Evolutionary conservation across 2,888 invertebrate genomes (phyloP).

Genomic region (Drosophila recens): DNA sequence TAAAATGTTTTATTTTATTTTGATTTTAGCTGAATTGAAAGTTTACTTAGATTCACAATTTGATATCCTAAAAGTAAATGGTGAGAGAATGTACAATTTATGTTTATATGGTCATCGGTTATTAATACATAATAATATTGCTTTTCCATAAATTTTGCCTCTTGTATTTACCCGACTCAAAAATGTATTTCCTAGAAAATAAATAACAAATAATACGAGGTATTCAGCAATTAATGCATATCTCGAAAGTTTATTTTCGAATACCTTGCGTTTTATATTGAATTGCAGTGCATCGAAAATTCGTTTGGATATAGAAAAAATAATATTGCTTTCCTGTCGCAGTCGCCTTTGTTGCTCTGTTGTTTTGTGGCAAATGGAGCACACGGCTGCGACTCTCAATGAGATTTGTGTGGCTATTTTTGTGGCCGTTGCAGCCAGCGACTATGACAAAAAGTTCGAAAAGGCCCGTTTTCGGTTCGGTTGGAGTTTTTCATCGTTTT

Average conservation of each 20-base stretch:
- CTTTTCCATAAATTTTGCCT: too few species aligned
- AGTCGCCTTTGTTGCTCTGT: neutral
- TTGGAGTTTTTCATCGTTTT: constrained; percentile 54
- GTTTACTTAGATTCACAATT: too few species aligned
- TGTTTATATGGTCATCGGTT: too few species aligned
- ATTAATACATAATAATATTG: too few species aligned
- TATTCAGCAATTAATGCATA: neutral
- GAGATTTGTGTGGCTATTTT: constrained; percentile 78
- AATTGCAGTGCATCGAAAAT: constrained; percentile 27
- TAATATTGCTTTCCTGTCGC: constrained; percentile 23
- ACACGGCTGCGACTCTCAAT: constrained; percentile 70
- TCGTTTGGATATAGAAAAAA: constrained; percentile 5
- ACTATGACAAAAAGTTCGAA: constrained; percentile 75
- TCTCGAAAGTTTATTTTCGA: neutral
- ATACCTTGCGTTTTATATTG: neutral
- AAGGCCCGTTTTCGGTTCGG: constrained; percentile 55
- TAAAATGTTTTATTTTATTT: too few species aligned
- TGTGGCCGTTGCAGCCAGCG: constrained; percentile 65
- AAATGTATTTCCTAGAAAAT: neutral
- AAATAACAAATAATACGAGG: neutral
- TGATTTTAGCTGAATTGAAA: too few species aligned
- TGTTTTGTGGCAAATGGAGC: constrained; percentile 61
- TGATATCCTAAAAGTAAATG: too few species aligned
- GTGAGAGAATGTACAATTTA: too few species aligned
- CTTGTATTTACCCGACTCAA: neutral